Base-by-base conservation (phyloP, 2,113 vertebrate genomes). In the Cavia aperea region DNA sequence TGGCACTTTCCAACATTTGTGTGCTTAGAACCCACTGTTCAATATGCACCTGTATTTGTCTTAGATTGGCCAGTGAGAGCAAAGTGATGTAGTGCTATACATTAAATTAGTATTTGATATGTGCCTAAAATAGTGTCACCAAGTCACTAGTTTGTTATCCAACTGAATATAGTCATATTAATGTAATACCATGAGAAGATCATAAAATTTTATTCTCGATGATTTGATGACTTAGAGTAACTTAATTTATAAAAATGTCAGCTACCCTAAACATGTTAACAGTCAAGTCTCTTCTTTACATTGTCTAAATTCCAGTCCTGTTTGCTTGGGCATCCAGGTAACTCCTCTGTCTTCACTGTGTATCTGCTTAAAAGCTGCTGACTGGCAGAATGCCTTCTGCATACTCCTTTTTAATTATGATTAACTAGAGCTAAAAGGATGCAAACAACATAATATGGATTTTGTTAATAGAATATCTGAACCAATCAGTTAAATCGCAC, bases 61-160 rank as follows among this genome's bases (percentile, higher is more conserved):
- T 78, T 90, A 49, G 21, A 33, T 77, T 89, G 36, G 12, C 14
- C 33, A 87, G 83, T 16, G 88, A 90, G 46, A 84, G 10, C 58
- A 86, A 79, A 86, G 79, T 3, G 54, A 3, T 49, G 24, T 21
- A 46, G 43, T 68, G 7, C 19, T 70, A 49, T 49, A 81, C 0
- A 66, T 65, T 60, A 87, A 94, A 65, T 29, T 62, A 26, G 62
- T 63, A 56, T 78, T 89, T 81, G 58, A 72, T 15, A 46, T 46
- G n/a, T 51, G 5, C 93, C 26, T 36, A 79, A 31, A 58, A 31
- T 60, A 23, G 73, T 51, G 6, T 78, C 43, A 81, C 33, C 21
- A 62, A 9, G 56, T 56, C 51, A 58, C 77, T 83, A 81, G 5
- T 88, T 92, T 93, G 65, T 96, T 46, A 88, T 24, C n/a, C n/a